A percentile compares a stretch with the other conserved stretches of the same genome.
phyloP scores from a whole-genome alignment of 2,797 vertebrate species.

The Phaenicophaeus curvirostris region DNA sequence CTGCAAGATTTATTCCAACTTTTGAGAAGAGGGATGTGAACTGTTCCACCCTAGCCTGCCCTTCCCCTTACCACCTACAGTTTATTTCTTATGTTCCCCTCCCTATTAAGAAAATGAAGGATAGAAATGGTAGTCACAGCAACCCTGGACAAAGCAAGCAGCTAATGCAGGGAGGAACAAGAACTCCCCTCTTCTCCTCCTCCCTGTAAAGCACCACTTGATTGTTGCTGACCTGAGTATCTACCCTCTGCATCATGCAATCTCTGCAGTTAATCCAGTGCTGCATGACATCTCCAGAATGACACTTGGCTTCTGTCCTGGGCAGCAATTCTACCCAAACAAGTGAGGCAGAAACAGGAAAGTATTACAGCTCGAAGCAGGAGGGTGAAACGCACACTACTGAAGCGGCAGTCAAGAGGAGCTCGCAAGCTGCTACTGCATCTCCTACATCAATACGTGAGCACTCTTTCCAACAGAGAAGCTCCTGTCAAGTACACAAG shows the following conservation, averaged over 20 bases:
- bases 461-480: constrained; percentile 74
- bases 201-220: neutral
- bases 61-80: neutral
- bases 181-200: neutral
- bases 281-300: constrained; percentile 54
- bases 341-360: neutral
- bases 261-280: constrained; percentile 80
- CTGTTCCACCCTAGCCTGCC: neutral
- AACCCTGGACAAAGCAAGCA: constrained; percentile 1
- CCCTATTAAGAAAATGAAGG: neutral
- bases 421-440: neutral
- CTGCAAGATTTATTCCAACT: constrained; percentile 79
- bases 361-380: neutral
- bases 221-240: constrained; percentile 71
- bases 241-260: constrained; percentile 61
- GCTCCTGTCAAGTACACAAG: constrained; percentile 49
- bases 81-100: neutral
- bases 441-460: neutral
- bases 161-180: constrained; percentile 38
- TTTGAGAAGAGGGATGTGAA: constrained; percentile 30
- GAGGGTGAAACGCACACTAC: neutral
- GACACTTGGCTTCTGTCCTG: neutral
- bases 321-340: neutral
- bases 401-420: neutral
- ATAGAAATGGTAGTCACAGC: neutral